These are phyloP conservation scores for Pangasius mekongensis DNA, from an alignment of 2,797 vertebrate species.

Conservation along the genomic window DNA sequence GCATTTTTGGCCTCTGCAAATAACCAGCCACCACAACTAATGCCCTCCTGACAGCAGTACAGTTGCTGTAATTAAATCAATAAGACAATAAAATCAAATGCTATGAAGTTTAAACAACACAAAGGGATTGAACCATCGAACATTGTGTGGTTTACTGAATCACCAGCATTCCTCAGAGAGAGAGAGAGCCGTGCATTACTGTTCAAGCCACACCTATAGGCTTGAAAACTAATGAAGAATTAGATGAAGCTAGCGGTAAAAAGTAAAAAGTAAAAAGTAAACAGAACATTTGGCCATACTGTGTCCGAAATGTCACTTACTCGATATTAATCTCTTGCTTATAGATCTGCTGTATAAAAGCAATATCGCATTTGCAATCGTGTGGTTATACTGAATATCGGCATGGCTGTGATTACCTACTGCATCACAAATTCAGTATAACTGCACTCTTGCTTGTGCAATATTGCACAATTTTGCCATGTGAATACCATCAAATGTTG, in stretches of 20 bases:
- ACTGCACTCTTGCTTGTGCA: neutral
- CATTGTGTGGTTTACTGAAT: neutral
- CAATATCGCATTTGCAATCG: neutral
- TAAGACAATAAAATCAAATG: slow-evolving; percentile 13
- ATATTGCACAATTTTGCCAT: neutral
- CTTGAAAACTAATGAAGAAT: slow-evolving; percentile 3
- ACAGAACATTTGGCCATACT: too few species aligned
- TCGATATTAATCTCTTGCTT: neutral
- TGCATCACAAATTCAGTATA: neutral
- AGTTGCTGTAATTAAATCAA: slow-evolving; percentile 10
- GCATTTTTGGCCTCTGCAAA: neutral
- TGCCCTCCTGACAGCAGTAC: neutral
- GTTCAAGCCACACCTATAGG: neutral
- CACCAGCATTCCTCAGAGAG: neutral
- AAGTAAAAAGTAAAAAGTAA: too few species aligned
- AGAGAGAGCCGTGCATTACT: neutral
- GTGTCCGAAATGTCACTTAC: too few species aligned
- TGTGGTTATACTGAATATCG: neutral
- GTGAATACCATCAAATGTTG: too few species aligned
- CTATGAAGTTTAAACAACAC: slow-evolving; percentile 13
- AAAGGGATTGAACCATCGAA: neutral
- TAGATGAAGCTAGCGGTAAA: neutral
- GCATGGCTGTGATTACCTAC: neutral
- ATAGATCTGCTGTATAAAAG: neutral
- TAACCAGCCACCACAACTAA: neutral